phyloP scores from a whole-genome alignment of 2,113 vertebrate genomes.

The Elgaria multicarinata region DNA sequence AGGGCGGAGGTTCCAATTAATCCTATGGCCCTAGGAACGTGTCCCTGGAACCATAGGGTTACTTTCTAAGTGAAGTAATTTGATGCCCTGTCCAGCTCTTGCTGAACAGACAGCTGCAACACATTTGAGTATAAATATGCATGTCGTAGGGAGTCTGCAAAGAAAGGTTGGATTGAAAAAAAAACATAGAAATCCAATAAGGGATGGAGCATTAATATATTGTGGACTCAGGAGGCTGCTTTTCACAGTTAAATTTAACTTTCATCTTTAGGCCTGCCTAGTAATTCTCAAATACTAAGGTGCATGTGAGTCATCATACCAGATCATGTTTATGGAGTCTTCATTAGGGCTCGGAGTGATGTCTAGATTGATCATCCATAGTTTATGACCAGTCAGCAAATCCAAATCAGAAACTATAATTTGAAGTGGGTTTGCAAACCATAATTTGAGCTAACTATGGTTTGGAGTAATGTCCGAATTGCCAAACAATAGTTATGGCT shows the following conservation, averaged over 20 bases:
- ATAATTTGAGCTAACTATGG: neutral
- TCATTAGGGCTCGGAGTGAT: neutral
- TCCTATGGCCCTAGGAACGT: too few relatives aligned
- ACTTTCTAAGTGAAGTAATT: neutral
- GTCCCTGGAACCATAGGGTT: too few relatives aligned
- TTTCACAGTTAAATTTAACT: slow-evolving; percentile 40
- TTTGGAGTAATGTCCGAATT: too few relatives aligned
- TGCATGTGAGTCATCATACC: neutral
- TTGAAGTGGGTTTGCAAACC: neutral
- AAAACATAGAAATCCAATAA: neutral
- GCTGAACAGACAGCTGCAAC: neutral
- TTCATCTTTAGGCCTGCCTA: neutral
- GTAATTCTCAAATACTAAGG: slow-evolving; percentile 12
- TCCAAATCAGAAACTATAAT: neutral
- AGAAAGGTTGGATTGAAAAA: neutral
- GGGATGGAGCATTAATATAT: neutral
- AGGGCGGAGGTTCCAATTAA: too few relatives aligned
- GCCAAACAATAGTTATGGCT: too few relatives aligned
- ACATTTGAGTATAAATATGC: too few relatives aligned
- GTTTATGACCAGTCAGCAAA: too few relatives aligned
- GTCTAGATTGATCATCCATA: too few relatives aligned
- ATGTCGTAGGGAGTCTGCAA: slow-evolving; percentile 34
- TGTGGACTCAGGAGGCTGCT: neutral
- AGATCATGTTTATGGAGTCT: neutral
- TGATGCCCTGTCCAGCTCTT: slow-evolving; percentile 35